A percentile compares a stretch with the other conserved stretches of the same genome.
phyloP scores from a whole-genome alignment of 2,888 invertebrate genomes.

The Oxystoma pomonae region DNA sequence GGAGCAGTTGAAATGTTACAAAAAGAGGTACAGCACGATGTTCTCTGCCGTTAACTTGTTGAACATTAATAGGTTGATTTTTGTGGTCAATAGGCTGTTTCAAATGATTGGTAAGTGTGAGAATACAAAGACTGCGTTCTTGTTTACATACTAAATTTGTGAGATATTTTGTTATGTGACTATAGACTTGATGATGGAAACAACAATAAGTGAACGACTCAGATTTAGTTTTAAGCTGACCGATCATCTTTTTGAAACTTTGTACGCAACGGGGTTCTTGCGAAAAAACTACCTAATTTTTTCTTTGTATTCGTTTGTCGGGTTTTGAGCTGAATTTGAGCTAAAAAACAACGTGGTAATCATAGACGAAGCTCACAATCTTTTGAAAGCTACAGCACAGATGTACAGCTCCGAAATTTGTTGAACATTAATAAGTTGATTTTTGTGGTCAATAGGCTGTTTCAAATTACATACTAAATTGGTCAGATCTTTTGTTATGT shows the following conservation, averaged over 20 bases:
- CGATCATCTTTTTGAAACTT: no score
- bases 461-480: no score
- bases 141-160: no score
- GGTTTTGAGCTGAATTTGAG: slow-evolving; percentile 55
- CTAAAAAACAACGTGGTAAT: slow-evolving; percentile 72
- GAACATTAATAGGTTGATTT: slow-evolving; percentile 75
- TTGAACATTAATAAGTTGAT: slow-evolving; percentile 77
- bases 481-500: no score
- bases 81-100: slow-evolving; percentile 65
- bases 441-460: slow-evolving; percentile 67
- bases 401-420: slow-evolving; percentile 86
- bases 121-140: no score
- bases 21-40: slow-evolving; percentile 65
- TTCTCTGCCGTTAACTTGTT: slow-evolving; percentile 78
- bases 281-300: no score
- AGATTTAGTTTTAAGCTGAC: no score
- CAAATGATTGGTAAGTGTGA: slow-evolving; percentile 39
- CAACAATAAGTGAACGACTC: no score
- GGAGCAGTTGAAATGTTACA: slow-evolving; percentile 66
- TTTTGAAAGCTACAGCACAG: slow-evolving; percentile 83
- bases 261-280: no score
- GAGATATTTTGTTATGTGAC: no score
- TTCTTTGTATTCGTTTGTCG: no score
- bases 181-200: no score
- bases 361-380: slow-evolving; percentile 95